Evolutionary conservation across 2,888 invertebrate genomes (phyloP), one percentile per base, ranked within the genome.

Genomic region (Apamea monoglypha): DNA sequence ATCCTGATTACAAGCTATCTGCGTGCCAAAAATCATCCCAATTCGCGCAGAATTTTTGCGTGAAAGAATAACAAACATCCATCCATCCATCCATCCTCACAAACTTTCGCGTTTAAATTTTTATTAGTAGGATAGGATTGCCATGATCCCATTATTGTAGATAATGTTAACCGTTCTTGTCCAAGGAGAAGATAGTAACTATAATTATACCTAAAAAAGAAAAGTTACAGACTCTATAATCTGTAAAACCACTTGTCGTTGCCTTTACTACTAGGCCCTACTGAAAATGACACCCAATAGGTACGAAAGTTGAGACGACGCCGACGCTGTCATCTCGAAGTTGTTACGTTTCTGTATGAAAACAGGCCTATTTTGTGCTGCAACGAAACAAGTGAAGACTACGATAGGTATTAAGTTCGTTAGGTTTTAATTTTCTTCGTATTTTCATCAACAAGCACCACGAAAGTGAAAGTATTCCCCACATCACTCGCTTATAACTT

Each of bases 401-500:
- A 59, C 2, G 1, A 8, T 64, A 25, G 66, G 25, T 66, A 36
- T 40, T 21, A 64, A 12, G 5, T 25, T 21, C 4, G 5, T 21
- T 21, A 40, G 4, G 4, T 72, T 64, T 40, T 10, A 14, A 50
- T 53, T 40, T 18, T 21, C 47, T 64, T 36, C 25, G 7, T 66
- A n/a, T 47, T 7, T 0, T 8, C 44, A 66, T 1, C 4, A 8
- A n/a, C 8, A 18, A 59, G 3, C 6, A n/a, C 4, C 0, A 8
- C 0, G 25, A 76, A 76, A 77, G 61, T 63, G 68, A 82, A 71
- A 72, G 69, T 18, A 5, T 44, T 56, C 0, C 16, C n/a, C n/a
- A n/a, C 6, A n/a, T 7, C 12, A 36, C 5, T 12, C 80, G 81
- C 83, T 85, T 90, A 1, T 84, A 79, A 86, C 92, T 94, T 93